Percentiles rank a stretch among this genome's conserved stretches.
These are phyloP conservation scores for Nemoura dubitans DNA, from an alignment of 2,888 invertebrate species.

Conservation along the genomic window DNA sequence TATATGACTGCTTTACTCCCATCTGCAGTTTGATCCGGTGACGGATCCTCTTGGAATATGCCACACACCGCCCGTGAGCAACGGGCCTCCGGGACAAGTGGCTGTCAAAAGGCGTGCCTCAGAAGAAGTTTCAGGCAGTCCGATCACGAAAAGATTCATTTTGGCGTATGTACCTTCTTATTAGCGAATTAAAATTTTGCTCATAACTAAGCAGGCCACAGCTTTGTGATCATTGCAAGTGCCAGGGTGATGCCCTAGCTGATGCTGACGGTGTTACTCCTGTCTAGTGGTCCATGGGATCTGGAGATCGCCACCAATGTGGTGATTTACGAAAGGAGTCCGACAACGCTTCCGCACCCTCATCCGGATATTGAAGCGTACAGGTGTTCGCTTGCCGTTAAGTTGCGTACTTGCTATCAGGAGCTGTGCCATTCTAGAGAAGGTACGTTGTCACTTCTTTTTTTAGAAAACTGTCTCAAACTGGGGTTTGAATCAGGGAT, in stretches of 20 bases:
- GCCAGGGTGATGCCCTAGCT: too few relatives aligned
- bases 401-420: constrained; percentile 90
- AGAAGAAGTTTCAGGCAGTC: constrained; percentile 76
- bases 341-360: constrained; percentile 86
- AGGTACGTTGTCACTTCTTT: constrained; percentile 59
- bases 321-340: constrained; percentile 86
- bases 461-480: not conserved
- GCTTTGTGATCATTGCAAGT: constrained; percentile 1
- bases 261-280: too few relatives aligned
- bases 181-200: constrained; percentile 32
- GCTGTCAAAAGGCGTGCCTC: constrained; percentile 79
- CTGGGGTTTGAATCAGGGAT: not conserved
- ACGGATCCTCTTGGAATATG: constrained; percentile 91
- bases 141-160: constrained; percentile 85
- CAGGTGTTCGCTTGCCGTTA: constrained; percentile 81
- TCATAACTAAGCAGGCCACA: not conserved
- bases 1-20: not conserved
- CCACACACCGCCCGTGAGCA: constrained; percentile 57
- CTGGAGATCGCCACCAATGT: constrained; percentile 92
- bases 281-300: constrained; percentile 86
- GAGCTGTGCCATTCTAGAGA: constrained; percentile 93
- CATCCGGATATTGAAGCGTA: constrained; percentile 94
- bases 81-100: constrained; percentile 65
- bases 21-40: constrained; percentile 80
- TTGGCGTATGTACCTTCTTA: constrained; percentile 66